phyloP scores from a whole-genome alignment of 2,797 vertebrate genomes.

The Morelia viridis region DNA sequence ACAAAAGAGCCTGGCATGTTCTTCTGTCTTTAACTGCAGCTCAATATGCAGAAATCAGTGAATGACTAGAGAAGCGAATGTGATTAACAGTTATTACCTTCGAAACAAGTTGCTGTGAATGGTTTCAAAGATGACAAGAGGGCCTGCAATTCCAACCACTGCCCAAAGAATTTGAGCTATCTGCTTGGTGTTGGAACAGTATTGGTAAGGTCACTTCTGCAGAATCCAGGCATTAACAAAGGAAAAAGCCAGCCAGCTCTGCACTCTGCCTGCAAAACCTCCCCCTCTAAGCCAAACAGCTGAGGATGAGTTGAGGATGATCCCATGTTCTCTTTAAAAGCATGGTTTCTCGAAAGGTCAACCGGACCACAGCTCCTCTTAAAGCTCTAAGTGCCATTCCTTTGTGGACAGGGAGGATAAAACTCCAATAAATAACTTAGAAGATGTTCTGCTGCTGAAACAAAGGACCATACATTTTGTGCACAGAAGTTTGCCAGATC shows the following conservation, averaged over 20 bases:
- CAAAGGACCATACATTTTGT: neutral
- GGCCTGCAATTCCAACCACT: neutral
- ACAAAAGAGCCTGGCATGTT: neutral
- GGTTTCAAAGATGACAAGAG: too few species aligned
- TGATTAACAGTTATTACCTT: neutral
- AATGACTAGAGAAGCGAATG: too few species aligned
- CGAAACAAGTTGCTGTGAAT: neutral
- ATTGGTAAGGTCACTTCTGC: too few species aligned
- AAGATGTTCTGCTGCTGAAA: neutral
- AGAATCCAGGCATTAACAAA: neutral
- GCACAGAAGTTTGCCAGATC: neutral
- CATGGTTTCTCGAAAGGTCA: neutral
- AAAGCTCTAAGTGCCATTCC: neutral
- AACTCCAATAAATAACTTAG: neutral
- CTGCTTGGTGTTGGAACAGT: neutral
- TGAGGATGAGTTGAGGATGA: neutral
- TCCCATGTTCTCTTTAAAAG: neutral
- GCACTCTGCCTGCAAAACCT: neutral
- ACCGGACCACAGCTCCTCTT: neutral
- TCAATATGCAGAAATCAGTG: neutral
- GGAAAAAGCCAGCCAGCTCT: neutral
- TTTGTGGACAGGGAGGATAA: neutral
- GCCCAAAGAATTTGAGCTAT: neutral
- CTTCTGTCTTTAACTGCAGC: neutral
- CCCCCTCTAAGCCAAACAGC: neutral